These are phyloP conservation scores for Parnassius apollo DNA, from an alignment of 2,888 invertebrate species.

Conservation along the genomic window DNA sequence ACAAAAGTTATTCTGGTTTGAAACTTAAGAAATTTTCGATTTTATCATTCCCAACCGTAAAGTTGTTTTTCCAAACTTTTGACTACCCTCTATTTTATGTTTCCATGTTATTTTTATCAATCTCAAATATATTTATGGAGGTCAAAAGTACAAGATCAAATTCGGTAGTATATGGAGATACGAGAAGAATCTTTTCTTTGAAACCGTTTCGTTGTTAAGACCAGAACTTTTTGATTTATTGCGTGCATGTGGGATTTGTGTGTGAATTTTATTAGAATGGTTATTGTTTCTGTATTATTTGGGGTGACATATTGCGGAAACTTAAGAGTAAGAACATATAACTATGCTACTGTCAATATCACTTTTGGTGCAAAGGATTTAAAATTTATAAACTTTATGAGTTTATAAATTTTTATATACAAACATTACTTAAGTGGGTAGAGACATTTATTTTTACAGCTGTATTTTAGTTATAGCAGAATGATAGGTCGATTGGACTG, in stretches of 20 bases:
- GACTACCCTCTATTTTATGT: not conserved
- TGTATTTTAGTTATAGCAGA: too few relatives aligned
- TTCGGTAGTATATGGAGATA: conserved; percentile 3
- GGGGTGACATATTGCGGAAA: not conserved
- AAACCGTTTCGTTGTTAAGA: conserved; percentile 3
- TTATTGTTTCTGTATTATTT: not conserved
- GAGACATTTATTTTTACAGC: too few relatives aligned
- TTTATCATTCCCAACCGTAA: conserved; percentile 3
- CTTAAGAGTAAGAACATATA: too few relatives aligned
- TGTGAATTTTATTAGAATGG: not conserved
- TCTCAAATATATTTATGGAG: not conserved
- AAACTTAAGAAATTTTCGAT: conserved; percentile 19
- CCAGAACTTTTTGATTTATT: conserved; percentile 6
- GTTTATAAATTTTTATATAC: too few relatives aligned
- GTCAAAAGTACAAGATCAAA: conserved; percentile 5
- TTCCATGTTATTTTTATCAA: not conserved
- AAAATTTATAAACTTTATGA: too few relatives aligned
- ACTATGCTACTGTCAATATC: too few relatives aligned
- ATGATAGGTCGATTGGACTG: too few relatives aligned
- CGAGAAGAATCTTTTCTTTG: not conserved
- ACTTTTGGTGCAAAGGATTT: too few relatives aligned
- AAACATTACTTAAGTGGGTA: too few relatives aligned
- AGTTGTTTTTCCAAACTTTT: conserved; percentile 7
- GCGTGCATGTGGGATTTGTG: not conserved
- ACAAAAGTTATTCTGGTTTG: conserved; percentile 9